Percentiles rank a stretch among this genome's conserved stretches.
These are phyloP conservation scores for Eulithis prunata DNA, from an alignment of 2,888 invertebrate genomes.

Conservation along the genomic window DNA sequence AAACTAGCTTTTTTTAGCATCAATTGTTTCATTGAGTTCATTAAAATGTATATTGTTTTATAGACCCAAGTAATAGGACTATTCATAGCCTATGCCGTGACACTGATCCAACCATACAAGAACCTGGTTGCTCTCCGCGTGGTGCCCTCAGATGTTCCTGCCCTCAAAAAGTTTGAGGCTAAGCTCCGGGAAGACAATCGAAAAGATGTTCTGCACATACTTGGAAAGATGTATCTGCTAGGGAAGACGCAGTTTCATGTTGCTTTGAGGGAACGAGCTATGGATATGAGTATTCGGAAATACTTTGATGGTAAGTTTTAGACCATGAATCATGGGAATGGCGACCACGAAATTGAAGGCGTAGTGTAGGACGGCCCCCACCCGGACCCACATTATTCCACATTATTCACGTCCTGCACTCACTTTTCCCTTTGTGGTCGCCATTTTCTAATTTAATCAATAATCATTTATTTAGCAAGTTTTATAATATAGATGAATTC, in stretches of 20 bases:
- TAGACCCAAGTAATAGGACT: slow-evolving; percentile 70
- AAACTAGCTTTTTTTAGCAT: no score
- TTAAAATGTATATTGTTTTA: background rate
- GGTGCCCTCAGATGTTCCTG: slow-evolving; percentile 58
- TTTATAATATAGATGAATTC: no score
- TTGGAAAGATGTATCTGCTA: slow-evolving; percentile 60
- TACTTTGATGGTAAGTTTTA: slow-evolving; percentile 63
- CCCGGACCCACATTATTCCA: no score
- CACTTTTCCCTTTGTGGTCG: no score
- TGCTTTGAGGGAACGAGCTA: slow-evolving; percentile 58
- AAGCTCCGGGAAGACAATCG: slow-evolving; percentile 57
- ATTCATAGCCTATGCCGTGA: slow-evolving; percentile 66
- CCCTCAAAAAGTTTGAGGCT: slow-evolving; percentile 55
- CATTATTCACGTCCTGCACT: no score
- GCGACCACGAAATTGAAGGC: no score
- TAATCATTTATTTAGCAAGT: no score
- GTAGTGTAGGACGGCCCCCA: no score
- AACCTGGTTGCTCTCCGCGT: slow-evolving; percentile 62
- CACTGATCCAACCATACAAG: slow-evolving; percentile 64
- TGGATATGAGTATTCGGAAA: slow-evolving; percentile 62
- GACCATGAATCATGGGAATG: slow-evolving; percentile 6
- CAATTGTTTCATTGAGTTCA: no score
- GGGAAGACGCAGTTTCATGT: slow-evolving; percentile 63
- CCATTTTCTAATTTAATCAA: background rate
- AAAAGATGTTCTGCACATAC: slow-evolving; percentile 64